Evolutionary conservation across 2,797 vertebrate genomes (phyloP).

Genomic region (Tragopan temminckii): DNA sequence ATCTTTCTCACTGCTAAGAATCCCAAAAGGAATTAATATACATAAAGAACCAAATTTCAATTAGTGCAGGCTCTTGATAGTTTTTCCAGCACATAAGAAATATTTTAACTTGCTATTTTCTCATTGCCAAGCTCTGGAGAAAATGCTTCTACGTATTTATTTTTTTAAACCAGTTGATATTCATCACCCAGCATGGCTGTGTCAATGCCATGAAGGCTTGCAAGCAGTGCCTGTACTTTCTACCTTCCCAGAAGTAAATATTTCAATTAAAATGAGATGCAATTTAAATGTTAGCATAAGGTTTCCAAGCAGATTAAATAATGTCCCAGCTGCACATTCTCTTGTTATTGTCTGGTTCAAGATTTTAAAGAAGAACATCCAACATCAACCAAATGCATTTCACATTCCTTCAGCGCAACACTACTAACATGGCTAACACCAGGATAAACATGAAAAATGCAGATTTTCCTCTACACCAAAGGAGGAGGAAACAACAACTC

Average conservation of each 20-base stretch:
- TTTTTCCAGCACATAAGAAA: constrained; percentile 71
- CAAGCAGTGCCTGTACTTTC: not conserved
- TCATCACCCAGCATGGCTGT: constrained; percentile 2
- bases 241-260: constrained; percentile 13
- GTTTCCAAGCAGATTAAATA: constrained; percentile 5
- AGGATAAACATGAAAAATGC: not conserved
- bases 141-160: constrained; percentile 54
- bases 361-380: not conserved
- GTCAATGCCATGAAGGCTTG: not conserved
- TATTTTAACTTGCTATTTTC: constrained; percentile 70
- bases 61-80: constrained; percentile 70
- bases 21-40: constrained; percentile 77
- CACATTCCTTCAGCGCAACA: not conserved
- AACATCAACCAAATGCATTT: not conserved
- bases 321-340: not conserved
- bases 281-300: constrained; percentile 31
- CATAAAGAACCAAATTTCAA: constrained; percentile 76
- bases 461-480: not conserved
- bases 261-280: constrained; percentile 2
- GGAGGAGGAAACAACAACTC: accelerated
- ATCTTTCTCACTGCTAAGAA: constrained; percentile 55
- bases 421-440: not conserved
- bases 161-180: constrained; percentile 28
- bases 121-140: constrained; percentile 37
- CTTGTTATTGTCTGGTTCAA: not conserved